Conservation (phyloP, 2,888 invertebrate genomes). For the Thera britannica region DNA sequence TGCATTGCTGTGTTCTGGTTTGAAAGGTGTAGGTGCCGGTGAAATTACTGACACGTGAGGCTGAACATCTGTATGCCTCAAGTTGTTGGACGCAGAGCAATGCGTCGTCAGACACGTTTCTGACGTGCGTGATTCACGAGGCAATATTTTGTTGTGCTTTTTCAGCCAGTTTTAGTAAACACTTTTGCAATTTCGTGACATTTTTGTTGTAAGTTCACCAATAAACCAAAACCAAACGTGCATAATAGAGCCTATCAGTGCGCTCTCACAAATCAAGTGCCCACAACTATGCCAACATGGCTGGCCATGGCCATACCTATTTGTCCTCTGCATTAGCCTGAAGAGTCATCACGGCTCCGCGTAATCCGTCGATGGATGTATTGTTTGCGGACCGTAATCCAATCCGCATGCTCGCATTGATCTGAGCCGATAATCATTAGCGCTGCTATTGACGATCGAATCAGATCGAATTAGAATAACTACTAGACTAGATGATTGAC, state of each 20-base stretch:
- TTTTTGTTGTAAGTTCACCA: too few species aligned
- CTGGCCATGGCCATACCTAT: neutral
- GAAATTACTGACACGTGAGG: too few species aligned
- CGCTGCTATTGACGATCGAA: slow-evolving; percentile 8
- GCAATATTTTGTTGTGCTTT: too few species aligned
- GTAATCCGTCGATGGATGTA: slow-evolving; percentile 23
- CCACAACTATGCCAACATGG: neutral
- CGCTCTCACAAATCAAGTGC: neutral
- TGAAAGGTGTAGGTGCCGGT: too few species aligned
- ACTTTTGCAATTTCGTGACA: too few species aligned
- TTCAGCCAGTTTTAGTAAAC: too few species aligned
- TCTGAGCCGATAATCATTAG: slow-evolving; percentile 14
- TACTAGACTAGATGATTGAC: neutral
- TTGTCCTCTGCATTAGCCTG: slow-evolving; percentile 14
- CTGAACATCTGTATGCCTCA: too few species aligned
- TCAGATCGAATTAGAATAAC: neutral
- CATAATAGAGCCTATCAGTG: too few species aligned
- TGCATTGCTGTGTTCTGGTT: too few species aligned
- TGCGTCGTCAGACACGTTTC: too few species aligned
- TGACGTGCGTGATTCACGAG: too few species aligned
- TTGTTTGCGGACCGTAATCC: slow-evolving; percentile 20
- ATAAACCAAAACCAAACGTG: neutral
- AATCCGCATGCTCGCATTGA: slow-evolving; percentile 17
- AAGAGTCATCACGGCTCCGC: slow-evolving; percentile 19
- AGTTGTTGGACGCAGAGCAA: too few species aligned